These are phyloP conservation scores for Falco cherrug DNA, from an alignment of 2,797 vertebrate species.

Conservation along the genomic window DNA sequence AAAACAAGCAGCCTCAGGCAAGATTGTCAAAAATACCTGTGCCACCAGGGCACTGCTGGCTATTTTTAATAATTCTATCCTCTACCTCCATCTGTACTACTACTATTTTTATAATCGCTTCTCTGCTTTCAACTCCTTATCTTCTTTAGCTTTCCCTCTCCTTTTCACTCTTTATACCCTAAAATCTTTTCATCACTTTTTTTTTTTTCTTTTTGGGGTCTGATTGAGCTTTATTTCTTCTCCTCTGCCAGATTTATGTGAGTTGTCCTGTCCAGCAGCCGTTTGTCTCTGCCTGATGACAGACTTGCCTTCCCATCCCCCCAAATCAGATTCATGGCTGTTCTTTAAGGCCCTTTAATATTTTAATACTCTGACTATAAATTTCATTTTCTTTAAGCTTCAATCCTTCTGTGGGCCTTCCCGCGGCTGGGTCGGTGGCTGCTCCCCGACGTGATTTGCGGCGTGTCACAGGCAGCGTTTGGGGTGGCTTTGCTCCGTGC, in stretches of 20 bases:
- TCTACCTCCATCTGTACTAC: not conserved
- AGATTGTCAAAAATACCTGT: not conserved
- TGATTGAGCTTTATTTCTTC: conserved; percentile 67
- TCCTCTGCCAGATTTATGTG: conserved; percentile 74
- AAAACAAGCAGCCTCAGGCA: not conserved
- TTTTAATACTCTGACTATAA: conserved; percentile 81
- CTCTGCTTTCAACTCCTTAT: conserved; percentile 61
- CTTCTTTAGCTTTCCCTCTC: conserved; percentile 22
- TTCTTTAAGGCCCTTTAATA: conserved; percentile 80
- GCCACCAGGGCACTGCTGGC: not conserved
- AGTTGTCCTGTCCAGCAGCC: conserved; percentile 74
- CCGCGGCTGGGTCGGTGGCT: conserved; percentile 38
- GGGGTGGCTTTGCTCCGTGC: conserved; percentile 26
- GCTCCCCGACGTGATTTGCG: conserved; percentile 60
- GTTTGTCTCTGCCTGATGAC: conserved; percentile 74
- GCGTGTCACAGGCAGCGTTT: not conserved
- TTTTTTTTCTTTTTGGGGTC: not conserved
- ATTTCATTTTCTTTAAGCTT: conserved; percentile 77
- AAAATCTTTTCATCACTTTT: conserved; percentile 73
- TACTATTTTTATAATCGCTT: conserved; percentile 48
- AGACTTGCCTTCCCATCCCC: conserved; percentile 27
- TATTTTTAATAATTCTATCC: not conserved
- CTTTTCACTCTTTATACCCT: conserved; percentile 67
- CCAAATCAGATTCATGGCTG: conserved; percentile 77
- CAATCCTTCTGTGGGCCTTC: conserved; percentile 68